phyloP scores from a whole-genome alignment of 53 echinoderm and acorn worm genomes.

The Hippasteria phrygiana region DNA sequence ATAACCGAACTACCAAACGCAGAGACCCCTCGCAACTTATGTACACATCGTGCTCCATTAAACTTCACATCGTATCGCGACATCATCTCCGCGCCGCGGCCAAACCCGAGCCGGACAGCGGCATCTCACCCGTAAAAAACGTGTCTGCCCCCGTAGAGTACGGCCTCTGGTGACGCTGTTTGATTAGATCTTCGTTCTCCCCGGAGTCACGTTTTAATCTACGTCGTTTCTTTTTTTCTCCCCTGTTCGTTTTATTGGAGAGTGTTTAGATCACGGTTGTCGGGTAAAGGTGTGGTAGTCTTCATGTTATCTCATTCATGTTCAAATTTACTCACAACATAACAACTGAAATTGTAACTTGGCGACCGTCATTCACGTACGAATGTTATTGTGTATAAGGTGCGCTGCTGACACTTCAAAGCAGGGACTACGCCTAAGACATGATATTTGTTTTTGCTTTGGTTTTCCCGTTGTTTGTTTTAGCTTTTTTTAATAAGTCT shows the following conservation, averaged over 20 bases:
- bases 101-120: background rate
- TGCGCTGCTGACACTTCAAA: too few species aligned
- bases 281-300: background rate
- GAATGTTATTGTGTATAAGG: too few species aligned
- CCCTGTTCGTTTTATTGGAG: background rate
- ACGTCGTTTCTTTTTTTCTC: background rate
- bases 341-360: background rate
- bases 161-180: background rate
- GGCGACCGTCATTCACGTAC: background rate
- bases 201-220: background rate
- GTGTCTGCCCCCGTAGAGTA: background rate
- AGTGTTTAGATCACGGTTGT: background rate
- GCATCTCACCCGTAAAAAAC: constrained; percentile 10
- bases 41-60: background rate
- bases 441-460: too few species aligned
- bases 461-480: too few species aligned
- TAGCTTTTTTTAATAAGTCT: too few species aligned
- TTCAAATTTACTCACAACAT: background rate
- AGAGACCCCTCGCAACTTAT: too few species aligned
- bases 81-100: background rate
- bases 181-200: background rate
- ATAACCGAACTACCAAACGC: too few species aligned
- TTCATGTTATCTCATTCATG: background rate
- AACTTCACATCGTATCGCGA: background rate
- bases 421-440: too few species aligned